These are phyloP conservation scores for Taphrorychus bicolor DNA, from an alignment of 2,888 invertebrate species.

Conservation along the genomic window DNA sequence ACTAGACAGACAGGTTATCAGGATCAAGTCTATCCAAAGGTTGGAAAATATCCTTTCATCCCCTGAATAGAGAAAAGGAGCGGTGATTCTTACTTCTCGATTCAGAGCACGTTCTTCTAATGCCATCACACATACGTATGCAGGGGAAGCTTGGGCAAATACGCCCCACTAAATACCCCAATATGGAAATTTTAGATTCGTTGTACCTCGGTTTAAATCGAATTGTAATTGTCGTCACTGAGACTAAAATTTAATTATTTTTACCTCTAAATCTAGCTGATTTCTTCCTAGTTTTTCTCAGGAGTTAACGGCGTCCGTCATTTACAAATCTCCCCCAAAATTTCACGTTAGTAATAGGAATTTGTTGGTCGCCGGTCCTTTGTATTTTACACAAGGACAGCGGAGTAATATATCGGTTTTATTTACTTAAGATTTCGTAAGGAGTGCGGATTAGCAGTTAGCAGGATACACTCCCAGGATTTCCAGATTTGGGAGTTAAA, in stretches of 20 bases:
- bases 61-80: conserved; percentile 47
- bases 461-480: conserved; percentile 28
- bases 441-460: conserved; percentile 31
- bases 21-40: conserved; percentile 42
- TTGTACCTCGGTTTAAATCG: background rate
- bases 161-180: conserved; percentile 43
- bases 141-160: conserved; percentile 55
- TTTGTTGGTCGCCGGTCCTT: conserved; percentile 43
- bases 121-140: conserved; percentile 59
- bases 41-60: conserved; percentile 48
- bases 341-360: conserved; percentile 36
- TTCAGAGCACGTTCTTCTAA: conserved; percentile 59
- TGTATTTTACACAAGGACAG: conserved; percentile 46
- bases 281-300: no score
- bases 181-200: background rate
- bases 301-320: no score
- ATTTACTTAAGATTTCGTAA: conserved; percentile 44
- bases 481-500: conserved; percentile 33
- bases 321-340: conserved; percentile 23
- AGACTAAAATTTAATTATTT: background rate
- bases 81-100: conserved; percentile 59
- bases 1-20: conserved; percentile 43
- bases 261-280: background rate
- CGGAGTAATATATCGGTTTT: conserved; percentile 45
- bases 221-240: background rate